Base-by-base conservation (phyloP, 2,797 vertebrate genomes). In the Heterohyrax brucei region DNA sequence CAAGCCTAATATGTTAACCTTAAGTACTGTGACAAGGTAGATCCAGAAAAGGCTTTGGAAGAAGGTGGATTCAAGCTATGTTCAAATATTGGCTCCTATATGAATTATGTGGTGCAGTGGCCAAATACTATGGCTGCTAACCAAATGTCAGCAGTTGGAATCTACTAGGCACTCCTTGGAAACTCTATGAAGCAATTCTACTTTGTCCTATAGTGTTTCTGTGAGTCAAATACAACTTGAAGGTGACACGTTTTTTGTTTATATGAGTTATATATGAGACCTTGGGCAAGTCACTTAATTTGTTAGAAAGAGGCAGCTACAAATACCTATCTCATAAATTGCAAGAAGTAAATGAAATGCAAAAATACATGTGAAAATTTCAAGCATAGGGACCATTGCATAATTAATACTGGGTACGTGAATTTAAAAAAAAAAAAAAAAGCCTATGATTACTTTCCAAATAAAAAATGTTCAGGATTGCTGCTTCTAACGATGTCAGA, bases 361-460 rank as follows among this genome's bases (percentile, higher is more conserved):
- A 82, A 88, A 88, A 76, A 83, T 48, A 7, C 3, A 53, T 62
- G 13, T 50, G 64, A 92, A 76, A 81, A 64, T 48, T 10, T 88
- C 75, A 88, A 81, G 26, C 39, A 50, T 26, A 46, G 30, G 9
- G 7, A 46, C 5, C n/a, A 76, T 19, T 46, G 33, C 28, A 28
- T 68, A 70, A 30, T 70, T 53, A 73, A 13, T 82, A 44, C 64
- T 82, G 89, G 83, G 30, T 44, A 70, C 61, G 80, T 82, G 12
- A 28, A 18, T 92, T 73, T 5, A 26, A 13, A 14, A 48, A 10
- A 30, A n/a, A 21, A 14, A 44, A 4, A 39, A 73, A 50, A 50
- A 90, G 53, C 18, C 48, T 80, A 78, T 95, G 44, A 44, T 59
- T 76, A 89, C 66, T 95, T 96, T 94, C 24, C 56, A 87, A 80